Base-by-base conservation (phyloP, 2,888 invertebrate species). In the Hypercompe scribonia region DNA sequence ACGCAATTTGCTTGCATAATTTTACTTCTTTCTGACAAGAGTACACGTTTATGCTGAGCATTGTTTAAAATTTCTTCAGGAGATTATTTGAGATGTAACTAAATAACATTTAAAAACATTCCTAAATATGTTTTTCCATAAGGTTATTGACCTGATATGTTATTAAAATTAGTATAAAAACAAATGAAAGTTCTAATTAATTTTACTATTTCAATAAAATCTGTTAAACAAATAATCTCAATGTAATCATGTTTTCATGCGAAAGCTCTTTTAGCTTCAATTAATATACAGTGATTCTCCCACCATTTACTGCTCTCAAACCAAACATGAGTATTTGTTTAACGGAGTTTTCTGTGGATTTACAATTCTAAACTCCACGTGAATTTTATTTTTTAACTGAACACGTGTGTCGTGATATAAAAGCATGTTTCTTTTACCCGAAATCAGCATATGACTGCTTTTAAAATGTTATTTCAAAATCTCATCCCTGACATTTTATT, bases 401-500 rank as follows among this genome's bases (percentile, higher is more conserved):
- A 58, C 61, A 65, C 10, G n/a, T 73, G 58, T 73, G 64, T 68
- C 46, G 34, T 34, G 28, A 46, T 33, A 50, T 72, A 39, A 50
- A 50, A 50, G 68, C 31, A 63, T 68, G 39, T 72, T 67, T 71
- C 5, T 8, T 31, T 50, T 50, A 31, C 68, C 72, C 50, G 11
- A 68, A 72, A 72, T 72, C 72, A 65, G 64, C 58, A 64, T 66
- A 70, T 61, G 65, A 31, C 34, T 42, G 34, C 42, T 72, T 72
- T 65, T 64, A 13, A 42, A 68, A 68, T 31, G 54, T 68, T 65
- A 50, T 50, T 68, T 58, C 24, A 65, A 64, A 72, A 58, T n/a
- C 15, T 28, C 28, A n/a, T 21, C 34, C 24, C 21, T 18, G 28
- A 50, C 64, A 63, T 36, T 18, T 68, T 63, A 28, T 33, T 36